Evolutionary conservation across 2,113 vertebrate species (phyloP).

Genomic region (Nyctereutes procyonoides): DNA sequence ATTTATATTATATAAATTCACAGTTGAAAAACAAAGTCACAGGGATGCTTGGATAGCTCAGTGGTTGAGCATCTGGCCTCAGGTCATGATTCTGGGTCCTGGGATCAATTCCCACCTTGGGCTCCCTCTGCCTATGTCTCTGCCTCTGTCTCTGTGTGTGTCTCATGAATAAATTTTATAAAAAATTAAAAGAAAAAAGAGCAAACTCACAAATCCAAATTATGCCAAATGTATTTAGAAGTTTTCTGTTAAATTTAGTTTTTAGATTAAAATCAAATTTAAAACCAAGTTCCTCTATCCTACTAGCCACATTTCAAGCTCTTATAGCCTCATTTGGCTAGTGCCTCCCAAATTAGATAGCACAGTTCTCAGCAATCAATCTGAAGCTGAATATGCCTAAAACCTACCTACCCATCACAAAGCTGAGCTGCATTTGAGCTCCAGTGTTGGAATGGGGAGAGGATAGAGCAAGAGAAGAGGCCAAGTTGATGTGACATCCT

Average conservation of each 20-base stretch:
- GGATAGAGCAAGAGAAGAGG: neutral
- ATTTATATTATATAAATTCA: constrained; percentile 34
- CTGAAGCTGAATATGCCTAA: neutral
- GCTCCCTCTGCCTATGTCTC: too few species aligned
- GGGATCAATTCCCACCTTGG: too few species aligned
- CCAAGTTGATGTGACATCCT: neutral
- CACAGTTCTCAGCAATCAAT: neutral
- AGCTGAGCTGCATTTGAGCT: neutral
- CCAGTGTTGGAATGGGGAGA: neutral
- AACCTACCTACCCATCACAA: neutral
- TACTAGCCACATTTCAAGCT: neutral
- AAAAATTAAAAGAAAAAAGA: neutral
- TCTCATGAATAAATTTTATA: too few species aligned
- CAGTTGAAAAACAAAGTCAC: neutral
- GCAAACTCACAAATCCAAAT: neutral
- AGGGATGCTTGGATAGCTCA: too few species aligned
- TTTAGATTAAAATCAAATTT: constrained; percentile 20
- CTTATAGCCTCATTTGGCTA: neutral
- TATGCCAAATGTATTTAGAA: constrained; percentile 7
- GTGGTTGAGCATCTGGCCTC: too few species aligned
- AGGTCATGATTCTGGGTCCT: too few species aligned
- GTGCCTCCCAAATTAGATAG: neutral
- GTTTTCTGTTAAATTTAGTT: constrained; percentile 27
- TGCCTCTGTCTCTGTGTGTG: too few species aligned
- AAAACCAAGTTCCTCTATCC: neutral